A percentile compares a stretch with the other conserved stretches of the same genome.
phyloP scores from a whole-genome alignment of 1,140 invertebrate species.

The Drosophila bocki region DNA sequence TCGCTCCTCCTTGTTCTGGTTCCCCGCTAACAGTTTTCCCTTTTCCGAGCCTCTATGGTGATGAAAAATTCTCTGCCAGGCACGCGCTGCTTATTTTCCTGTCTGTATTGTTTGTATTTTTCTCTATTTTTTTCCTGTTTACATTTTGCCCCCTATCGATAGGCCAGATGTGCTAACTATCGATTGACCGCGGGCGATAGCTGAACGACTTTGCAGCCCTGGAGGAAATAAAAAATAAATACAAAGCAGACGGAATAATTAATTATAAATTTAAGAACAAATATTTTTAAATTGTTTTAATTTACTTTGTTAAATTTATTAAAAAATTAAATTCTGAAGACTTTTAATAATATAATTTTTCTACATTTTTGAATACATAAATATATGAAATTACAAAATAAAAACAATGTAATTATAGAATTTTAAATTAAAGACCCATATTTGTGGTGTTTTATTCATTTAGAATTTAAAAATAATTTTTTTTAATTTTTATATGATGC shows the following conservation, averaged over 20 bases:
- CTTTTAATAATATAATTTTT: too few relatives aligned
- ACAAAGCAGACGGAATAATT: background rate
- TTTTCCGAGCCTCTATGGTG: background rate
- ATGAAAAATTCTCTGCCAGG: conserved; percentile 50
- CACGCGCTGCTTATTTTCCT: conserved; percentile 72
- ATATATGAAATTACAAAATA: too few relatives aligned
- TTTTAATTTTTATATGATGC: too few relatives aligned
- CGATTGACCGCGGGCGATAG: conserved; percentile 12
- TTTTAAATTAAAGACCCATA: too few relatives aligned
- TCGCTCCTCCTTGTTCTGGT: conserved; percentile 13
- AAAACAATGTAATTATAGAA: too few relatives aligned
- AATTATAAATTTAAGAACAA: background rate
- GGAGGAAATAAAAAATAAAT: conserved; percentile 7
- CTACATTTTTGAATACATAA: too few relatives aligned
- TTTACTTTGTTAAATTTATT: too few relatives aligned
- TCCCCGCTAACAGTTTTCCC: background rate
- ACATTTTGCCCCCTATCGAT: conserved; percentile 67
- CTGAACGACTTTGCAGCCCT: conserved; percentile 1
- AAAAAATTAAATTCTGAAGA: too few relatives aligned
- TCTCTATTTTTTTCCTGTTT: conserved; percentile 78
- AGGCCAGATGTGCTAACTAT: conserved; percentile 20
- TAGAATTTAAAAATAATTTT: too few relatives aligned
- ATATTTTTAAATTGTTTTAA: too few relatives aligned
- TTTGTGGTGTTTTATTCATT: too few relatives aligned
- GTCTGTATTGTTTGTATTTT: conserved; percentile 82